These are phyloP conservation scores for Nomada ferruginata DNA, from an alignment of 2,888 invertebrate genomes.

Conservation along the genomic window DNA sequence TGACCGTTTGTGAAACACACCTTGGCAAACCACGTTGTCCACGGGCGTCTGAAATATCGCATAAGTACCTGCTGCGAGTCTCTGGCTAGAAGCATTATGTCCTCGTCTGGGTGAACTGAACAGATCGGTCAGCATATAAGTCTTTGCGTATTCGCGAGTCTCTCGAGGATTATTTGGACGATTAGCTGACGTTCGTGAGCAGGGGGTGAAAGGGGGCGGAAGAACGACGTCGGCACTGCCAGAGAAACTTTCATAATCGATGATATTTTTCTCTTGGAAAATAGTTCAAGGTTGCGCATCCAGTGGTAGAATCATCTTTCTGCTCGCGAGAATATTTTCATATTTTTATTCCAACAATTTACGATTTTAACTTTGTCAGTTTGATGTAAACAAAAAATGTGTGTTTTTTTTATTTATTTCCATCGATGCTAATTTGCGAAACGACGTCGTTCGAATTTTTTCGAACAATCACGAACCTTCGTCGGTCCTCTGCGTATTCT, in stretches of 20 bases:
- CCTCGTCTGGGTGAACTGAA: slow-evolving; percentile 58
- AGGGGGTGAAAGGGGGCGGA: neutral
- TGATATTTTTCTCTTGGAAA: neutral
- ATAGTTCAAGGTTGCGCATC: neutral
- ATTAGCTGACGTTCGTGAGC: neutral
- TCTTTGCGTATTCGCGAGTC: slow-evolving; percentile 7
- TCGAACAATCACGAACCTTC: neutral
- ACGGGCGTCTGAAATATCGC: slow-evolving; percentile 44
- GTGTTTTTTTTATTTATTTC: too few relatives aligned
- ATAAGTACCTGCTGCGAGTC: slow-evolving; percentile 36
- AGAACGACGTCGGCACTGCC: neutral
- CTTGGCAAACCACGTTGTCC: slow-evolving; percentile 43
- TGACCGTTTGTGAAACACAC: slow-evolving; percentile 39
- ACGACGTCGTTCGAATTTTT: neutral
- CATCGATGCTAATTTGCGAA: neutral
- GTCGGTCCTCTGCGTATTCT: neutral
- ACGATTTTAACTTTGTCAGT: too few relatives aligned
- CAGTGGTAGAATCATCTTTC: too few relatives aligned
- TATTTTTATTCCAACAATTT: too few relatives aligned
- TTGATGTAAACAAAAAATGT: too few relatives aligned
- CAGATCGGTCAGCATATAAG: slow-evolving; percentile 26
- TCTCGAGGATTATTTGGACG: neutral
- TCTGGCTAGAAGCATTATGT: slow-evolving; percentile 43
- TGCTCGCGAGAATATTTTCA: too few relatives aligned
- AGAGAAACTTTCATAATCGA: neutral